These are phyloP conservation scores for Brienomyrus longianalis DNA, from an alignment of 2,113 vertebrate genomes.

Conservation along the genomic window DNA sequence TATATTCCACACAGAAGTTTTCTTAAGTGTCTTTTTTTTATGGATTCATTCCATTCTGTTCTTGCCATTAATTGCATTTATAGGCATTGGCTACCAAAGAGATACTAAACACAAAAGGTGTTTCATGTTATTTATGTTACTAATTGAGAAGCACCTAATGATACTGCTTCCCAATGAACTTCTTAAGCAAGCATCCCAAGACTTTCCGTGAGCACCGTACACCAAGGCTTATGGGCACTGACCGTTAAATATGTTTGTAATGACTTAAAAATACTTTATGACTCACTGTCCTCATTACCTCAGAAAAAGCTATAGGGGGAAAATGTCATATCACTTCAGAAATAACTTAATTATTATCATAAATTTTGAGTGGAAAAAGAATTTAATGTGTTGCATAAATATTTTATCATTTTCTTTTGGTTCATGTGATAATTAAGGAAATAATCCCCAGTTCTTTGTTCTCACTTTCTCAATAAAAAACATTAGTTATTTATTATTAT, in stretches of 20 bases:
- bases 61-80: background rate
- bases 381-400: background rate
- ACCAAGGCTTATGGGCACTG: too few species aligned
- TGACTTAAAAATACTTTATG: too few species aligned
- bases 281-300: too few species aligned
- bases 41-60: background rate
- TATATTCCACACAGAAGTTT: background rate
- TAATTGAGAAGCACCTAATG: background rate
- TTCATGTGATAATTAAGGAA: background rate
- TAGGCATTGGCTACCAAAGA: background rate
- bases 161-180: background rate
- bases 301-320: too few species aligned
- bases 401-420: background rate
- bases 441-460: background rate
- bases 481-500: background rate
- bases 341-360: too few species aligned
- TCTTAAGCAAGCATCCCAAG: background rate
- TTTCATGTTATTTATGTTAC: background rate
- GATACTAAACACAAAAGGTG: background rate
- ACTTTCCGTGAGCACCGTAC: too few species aligned
- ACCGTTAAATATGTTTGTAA: too few species aligned
- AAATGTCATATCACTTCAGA: too few species aligned
- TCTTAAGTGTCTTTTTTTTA: background rate
- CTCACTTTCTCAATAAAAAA: too few species aligned
- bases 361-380: too few species aligned